Conservation (phyloP, 2,888 invertebrate species). For the Drosophila monieri region DNA sequence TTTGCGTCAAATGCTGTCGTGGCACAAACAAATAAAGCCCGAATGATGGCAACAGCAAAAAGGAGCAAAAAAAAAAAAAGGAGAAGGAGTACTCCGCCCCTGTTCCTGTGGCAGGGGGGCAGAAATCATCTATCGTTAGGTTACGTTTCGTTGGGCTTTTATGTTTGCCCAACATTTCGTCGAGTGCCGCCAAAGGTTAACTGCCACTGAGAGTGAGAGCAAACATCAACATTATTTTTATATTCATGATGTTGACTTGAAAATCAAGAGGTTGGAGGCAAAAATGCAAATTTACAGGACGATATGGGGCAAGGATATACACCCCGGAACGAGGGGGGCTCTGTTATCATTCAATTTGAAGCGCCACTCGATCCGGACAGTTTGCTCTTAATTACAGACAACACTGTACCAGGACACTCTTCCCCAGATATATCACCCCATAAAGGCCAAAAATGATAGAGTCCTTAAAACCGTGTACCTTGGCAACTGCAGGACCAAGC, state of each 20-base stretch:
- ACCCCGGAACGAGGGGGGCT: not conserved
- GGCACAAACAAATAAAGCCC: constrained; percentile 73
- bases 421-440: constrained; percentile 2
- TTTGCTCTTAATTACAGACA: constrained; percentile 49
- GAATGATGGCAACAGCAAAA: constrained; percentile 31
- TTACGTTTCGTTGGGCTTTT: constrained; percentile 75
- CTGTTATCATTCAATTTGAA: constrained; percentile 60
- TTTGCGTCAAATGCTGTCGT: constrained; percentile 78
- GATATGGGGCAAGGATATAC: not conserved
- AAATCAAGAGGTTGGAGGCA: constrained; percentile 1
- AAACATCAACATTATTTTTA: constrained; percentile 79
- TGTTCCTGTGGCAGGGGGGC: constrained; percentile 30
- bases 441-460: constrained; percentile 3
- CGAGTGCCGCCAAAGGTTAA: constrained; percentile 36
- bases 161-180: constrained; percentile 73
- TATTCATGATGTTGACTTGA: constrained; percentile 66
- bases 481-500: not conserved
- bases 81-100: not conserved
- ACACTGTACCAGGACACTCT: not conserved
- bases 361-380: constrained; percentile 46
- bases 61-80: not conserved
- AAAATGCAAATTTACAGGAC: constrained; percentile 18
- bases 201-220: constrained; percentile 42
- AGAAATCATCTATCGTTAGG: constrained; percentile 69
- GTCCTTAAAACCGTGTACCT: not conserved